phyloP scores from a whole-genome alignment of 2,797 vertebrate species.

The Echiichthys vipera region DNA sequence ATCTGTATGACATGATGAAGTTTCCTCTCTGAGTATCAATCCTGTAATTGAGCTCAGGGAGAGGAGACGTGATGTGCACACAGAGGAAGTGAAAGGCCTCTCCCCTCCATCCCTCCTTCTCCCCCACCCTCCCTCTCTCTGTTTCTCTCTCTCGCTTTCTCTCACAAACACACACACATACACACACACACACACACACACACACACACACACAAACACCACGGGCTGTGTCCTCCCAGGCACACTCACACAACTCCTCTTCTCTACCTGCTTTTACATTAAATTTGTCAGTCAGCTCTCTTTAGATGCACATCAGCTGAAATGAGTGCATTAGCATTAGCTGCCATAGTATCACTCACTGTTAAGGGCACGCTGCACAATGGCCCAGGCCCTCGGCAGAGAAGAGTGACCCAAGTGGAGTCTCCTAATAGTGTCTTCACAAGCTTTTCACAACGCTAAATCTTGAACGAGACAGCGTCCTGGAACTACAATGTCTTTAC shows the following conservation, averaged over 20 bases:
- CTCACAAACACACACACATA: neutral
- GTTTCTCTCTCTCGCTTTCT: neutral
- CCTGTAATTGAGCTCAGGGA: slow-evolving; percentile 87
- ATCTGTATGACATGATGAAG: slow-evolving; percentile 89
- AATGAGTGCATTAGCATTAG: slow-evolving; percentile 68
- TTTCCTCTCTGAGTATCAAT: slow-evolving; percentile 87
- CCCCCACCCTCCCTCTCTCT: slow-evolving; percentile 28
- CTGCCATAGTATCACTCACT: slow-evolving; percentile 50
- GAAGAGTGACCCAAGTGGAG: slow-evolving; percentile 30
- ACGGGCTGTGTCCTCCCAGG: neutral
- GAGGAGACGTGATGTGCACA: slow-evolving; percentile 83
- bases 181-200: slow-evolving; percentile 18
- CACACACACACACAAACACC: slow-evolving; percentile 11
- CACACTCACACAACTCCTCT: slow-evolving; percentile 30
- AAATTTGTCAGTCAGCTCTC: slow-evolving; percentile 66
- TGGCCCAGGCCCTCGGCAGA: slow-evolving; percentile 24
- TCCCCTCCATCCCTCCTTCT: slow-evolving; percentile 37
- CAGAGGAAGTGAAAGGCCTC: slow-evolving; percentile 75
- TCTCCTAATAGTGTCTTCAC: slow-evolving; percentile 46
- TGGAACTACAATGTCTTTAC: slow-evolving; percentile 45
- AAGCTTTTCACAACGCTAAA: slow-evolving; percentile 37
- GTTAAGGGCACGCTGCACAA: slow-evolving; percentile 24
- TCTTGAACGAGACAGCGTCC: slow-evolving; percentile 40
- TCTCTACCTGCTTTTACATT: slow-evolving; percentile 59
- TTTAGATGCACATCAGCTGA: slow-evolving; percentile 70